Percentiles rank a stretch among this genome's conserved stretches.
Evolutionary conservation across 2,797 vertebrate species (phyloP).

Genomic region (Enteromius afrohamiltoni): DNA sequence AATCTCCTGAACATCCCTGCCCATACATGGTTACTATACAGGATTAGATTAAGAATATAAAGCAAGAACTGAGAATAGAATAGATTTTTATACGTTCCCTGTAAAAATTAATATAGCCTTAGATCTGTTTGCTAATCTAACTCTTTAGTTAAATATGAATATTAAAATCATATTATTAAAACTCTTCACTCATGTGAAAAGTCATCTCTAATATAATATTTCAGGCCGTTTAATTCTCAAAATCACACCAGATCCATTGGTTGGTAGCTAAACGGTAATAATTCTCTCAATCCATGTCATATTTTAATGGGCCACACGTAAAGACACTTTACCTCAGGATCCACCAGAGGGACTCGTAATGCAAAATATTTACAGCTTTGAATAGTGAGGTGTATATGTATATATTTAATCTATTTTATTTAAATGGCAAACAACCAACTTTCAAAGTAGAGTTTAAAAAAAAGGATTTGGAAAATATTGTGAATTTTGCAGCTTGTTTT

Average conservation of each 20-base stretch:
- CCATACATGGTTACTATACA: conserved; percentile 58
- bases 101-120: not conserved
- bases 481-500: not conserved
- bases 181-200: not conserved
- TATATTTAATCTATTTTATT: not conserved
- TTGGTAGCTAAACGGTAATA: not conserved
- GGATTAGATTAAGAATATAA: conserved; percentile 22
- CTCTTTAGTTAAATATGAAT: not conserved
- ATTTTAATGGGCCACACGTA: not conserved
- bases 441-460: not conserved
- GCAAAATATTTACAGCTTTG: not conserved
- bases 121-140: not conserved
- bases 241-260: not conserved
- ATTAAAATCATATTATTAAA: not conserved
- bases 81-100: not conserved
- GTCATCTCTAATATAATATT: not conserved
- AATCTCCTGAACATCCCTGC: conserved; percentile 53
- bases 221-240: not conserved
- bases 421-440: not conserved
- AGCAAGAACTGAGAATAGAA: not conserved
- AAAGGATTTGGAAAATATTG: not conserved
- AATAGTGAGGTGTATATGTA: no score
- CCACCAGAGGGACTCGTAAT: not conserved
- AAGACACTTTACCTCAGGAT: conserved; percentile 5
- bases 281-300: not conserved